phyloP scores from a whole-genome alignment of 2,888 invertebrate species.

The Leptinotarsa peninsularis region DNA sequence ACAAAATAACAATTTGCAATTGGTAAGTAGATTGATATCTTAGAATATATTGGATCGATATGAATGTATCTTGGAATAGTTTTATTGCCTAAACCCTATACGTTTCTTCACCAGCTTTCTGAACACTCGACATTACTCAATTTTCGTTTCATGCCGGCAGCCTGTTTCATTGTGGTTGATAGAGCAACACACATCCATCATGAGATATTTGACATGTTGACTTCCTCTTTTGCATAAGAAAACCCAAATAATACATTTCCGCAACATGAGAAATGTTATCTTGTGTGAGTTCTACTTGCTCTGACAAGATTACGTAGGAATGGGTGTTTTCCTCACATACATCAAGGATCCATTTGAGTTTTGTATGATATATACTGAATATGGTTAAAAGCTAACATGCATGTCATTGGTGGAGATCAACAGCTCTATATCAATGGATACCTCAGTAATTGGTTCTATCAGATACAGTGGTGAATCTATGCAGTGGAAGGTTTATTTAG shows the following conservation, averaged over 20 bases:
- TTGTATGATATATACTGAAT: too few species aligned
- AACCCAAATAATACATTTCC: conserved; percentile 36
- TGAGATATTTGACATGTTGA: conserved; percentile 37
- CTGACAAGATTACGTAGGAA: conserved; percentile 31
- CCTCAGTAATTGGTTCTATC: too few species aligned
- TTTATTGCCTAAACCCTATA: background rate
- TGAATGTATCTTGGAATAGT: background rate
- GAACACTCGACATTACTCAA: conserved; percentile 2
- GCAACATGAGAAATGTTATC: conserved; percentile 32
- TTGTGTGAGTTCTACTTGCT: conserved; percentile 26
- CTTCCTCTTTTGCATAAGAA: conserved; percentile 37
- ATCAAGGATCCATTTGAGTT: background rate
- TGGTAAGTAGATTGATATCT: too few species aligned
- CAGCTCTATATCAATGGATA: too few species aligned
- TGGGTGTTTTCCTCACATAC: conserved; percentile 13
- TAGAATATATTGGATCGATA: too few species aligned
- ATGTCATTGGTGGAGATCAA: too few species aligned
- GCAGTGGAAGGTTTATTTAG: too few species aligned
- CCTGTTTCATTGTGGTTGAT: conserved; percentile 18
- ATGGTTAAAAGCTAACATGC: too few species aligned
- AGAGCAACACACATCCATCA: conserved; percentile 33
- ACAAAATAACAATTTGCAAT: too few species aligned
- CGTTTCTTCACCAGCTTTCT: background rate
- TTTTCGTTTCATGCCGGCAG: background rate
- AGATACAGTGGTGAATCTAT: too few species aligned